phyloP scores from a whole-genome alignment of 2,888 invertebrate species.

The Dysmachus trigonus region DNA sequence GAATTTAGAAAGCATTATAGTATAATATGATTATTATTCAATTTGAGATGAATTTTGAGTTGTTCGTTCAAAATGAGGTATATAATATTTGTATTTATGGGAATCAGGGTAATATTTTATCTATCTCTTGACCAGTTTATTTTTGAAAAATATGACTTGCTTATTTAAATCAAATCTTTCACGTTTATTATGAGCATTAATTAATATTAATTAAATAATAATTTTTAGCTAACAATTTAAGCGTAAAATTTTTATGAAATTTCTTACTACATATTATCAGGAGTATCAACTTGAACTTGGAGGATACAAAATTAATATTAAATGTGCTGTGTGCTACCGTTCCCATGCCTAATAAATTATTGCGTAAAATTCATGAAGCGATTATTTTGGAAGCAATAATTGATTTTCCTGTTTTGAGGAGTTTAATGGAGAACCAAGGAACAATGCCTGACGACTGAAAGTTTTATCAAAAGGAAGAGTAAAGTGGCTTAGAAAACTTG shows the following conservation, averaged over 20 bases:
- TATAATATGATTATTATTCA: too few relatives aligned
- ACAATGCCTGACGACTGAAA: too few relatives aligned
- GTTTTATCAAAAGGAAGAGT: not conserved
- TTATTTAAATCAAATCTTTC: too few relatives aligned
- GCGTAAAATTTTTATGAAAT: not conserved
- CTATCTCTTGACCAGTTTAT: too few relatives aligned
- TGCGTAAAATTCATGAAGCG: not conserved
- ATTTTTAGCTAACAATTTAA: not conserved
- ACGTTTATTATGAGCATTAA: too few relatives aligned
- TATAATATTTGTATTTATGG: too few relatives aligned
- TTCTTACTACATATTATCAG: not conserved
- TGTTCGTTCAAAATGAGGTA: not conserved
- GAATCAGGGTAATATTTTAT: too few relatives aligned
- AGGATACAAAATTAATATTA: not conserved
- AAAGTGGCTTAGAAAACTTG: not conserved
- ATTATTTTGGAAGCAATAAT: not conserved
- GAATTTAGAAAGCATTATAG: too few relatives aligned
- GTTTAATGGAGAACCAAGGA: not conserved
- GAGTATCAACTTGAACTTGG: not conserved
- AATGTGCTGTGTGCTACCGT: not conserved
- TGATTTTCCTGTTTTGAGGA: not conserved
- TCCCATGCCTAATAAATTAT: not conserved
- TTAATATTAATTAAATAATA: not conserved
- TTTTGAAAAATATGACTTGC: too few relatives aligned
- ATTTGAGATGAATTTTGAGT: too few relatives aligned